Percentiles rank a stretch among this genome's conserved stretches.
phyloP scores from a whole-genome alignment of 2,888 invertebrate genomes.

The Temnothorax unifasciatus region DNA sequence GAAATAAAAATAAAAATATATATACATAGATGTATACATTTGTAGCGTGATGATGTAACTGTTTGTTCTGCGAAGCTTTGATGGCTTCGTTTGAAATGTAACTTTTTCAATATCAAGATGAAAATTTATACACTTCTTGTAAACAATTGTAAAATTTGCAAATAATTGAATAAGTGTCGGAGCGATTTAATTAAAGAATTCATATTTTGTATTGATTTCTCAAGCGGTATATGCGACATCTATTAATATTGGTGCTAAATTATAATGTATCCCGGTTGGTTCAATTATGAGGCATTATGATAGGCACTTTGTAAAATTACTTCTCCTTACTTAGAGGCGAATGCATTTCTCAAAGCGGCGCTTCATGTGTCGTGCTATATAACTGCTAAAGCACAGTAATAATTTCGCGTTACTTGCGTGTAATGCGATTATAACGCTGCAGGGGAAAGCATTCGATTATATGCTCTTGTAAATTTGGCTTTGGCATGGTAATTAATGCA shows the following conservation, averaged over 20 bases:
- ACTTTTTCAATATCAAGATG: not conserved
- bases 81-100: not conserved
- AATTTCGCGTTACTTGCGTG: constrained; percentile 48
- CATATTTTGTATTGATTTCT: not conserved
- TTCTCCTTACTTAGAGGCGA: constrained; percentile 26
- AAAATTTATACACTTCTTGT: not conserved
- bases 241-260: constrained; percentile 1
- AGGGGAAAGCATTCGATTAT: constrained; percentile 38
- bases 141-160: constrained; percentile 4
- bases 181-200: not conserved
- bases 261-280: not conserved
- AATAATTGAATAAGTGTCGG: not conserved
- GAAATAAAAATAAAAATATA: not conserved
- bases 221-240: not conserved
- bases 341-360: constrained; percentile 47
- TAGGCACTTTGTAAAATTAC: constrained; percentile 44
- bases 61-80: not conserved
- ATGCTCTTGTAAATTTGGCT: constrained; percentile 46
- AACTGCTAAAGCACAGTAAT: constrained; percentile 36
- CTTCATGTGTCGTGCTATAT: constrained; percentile 33
- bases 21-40: not conserved
- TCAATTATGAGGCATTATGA: constrained; percentile 24
- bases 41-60: not conserved
- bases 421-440: constrained; percentile 40
- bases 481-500: constrained; percentile 40